Evolutionary conservation across 1,140 invertebrate species (phyloP), one percentile per base, ranked within the genome.

Genomic region (Diploscapter pachys): DNA sequence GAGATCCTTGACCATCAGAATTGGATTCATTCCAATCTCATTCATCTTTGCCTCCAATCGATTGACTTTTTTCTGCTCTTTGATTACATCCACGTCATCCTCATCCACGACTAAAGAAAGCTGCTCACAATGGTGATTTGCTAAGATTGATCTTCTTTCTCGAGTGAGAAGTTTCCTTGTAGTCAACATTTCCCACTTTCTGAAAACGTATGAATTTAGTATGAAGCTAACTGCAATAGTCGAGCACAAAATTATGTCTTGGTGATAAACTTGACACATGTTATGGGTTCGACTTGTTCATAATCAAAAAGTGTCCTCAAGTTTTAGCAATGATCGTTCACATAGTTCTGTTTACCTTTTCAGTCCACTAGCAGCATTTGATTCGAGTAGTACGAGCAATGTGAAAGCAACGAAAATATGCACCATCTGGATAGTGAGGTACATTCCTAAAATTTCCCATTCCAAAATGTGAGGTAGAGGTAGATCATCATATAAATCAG

Each of bases 311-410:
- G 2, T 68, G 1, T 31, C 1, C 31, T 31, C 31, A 31, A 31
- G 31, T 31, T 31, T 31, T 31, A 31, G 31, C 31, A 31, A 31
- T 31, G 31, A 31, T 31, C 31, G 1, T 31, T 31, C 31, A 31
- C n/a, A 31, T 31, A 31, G 31, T 31, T 31, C 31, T 31, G 1
- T 1, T 31, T 31, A 31, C 31, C 31, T 31, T 31, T 31, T 31
- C 31, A 31, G 1, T 1, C 31, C 31, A 65, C 85, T n/a, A 55
- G 83, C 88, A 80, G 88, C 87, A 68, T 87, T 88, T 80, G 89
- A 90, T 80, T 91, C 8, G 31, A 50, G 8, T 65, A 31, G 13
- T 8, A 31, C 6, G 13, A 9, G 13, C 31, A 9, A 8, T 8
- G 8, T 49, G 63, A 65, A 65, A 8, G 8, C 6, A 31, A 65